A percentile compares a stretch with the other conserved stretches of the same genome.
These are phyloP conservation scores for Macroglossus sobrinus DNA, from an alignment of 2,113 vertebrate species.

Conservation along the genomic window DNA sequence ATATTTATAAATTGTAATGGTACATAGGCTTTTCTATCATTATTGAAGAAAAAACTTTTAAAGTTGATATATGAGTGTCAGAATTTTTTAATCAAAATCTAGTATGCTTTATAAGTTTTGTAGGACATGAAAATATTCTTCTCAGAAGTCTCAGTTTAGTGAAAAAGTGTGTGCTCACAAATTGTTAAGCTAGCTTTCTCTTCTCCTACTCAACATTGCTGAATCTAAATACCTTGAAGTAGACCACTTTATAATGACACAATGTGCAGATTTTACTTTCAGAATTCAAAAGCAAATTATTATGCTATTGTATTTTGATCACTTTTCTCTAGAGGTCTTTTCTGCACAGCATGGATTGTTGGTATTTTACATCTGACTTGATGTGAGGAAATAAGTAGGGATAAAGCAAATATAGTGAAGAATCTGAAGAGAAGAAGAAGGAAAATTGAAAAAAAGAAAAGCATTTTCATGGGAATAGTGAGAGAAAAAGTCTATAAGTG, in stretches of 20 bases:
- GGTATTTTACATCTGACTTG: not conserved
- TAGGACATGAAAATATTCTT: not conserved
- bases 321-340: not conserved
- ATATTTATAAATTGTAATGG: not conserved
- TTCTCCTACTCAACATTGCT: no score
- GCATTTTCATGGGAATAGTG: not conserved
- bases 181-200: not conserved
- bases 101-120: not conserved
- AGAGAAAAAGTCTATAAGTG: not conserved
- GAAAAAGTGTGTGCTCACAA: not conserved
- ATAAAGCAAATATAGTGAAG: not conserved
- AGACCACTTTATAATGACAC: not conserved
- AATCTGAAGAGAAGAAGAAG: not conserved
- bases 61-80: not conserved
- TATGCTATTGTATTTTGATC: not conserved
- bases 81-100: not conserved
- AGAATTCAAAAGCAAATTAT: not conserved
- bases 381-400: not conserved
- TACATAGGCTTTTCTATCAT: not conserved
- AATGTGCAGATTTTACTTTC: not conserved
- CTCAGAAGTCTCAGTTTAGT: not conserved
- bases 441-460: not conserved
- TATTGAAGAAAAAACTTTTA: not conserved
- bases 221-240: not conserved
- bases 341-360: not conserved